phyloP scores from a whole-genome alignment of 2,888 invertebrate genomes.

The Piscicola geometra region DNA sequence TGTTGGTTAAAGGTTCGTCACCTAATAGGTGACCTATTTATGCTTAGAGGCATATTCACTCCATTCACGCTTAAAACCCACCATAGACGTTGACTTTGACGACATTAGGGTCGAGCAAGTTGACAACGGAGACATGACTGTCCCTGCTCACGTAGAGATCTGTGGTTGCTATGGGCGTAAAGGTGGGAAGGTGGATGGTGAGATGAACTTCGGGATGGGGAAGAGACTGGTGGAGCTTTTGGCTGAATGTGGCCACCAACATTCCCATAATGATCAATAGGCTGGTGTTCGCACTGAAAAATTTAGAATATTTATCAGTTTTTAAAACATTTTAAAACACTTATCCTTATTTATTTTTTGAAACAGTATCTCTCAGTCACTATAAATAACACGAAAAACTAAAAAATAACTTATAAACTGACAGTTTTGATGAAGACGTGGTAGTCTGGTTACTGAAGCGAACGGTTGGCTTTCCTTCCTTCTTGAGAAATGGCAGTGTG shows the following conservation, averaged over 20 bases:
- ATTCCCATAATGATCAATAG: slow-evolving; percentile 36
- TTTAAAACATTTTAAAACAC: too few species aligned
- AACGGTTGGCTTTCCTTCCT: slow-evolving; percentile 29
- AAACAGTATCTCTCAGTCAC: background rate
- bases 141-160: slow-evolving; percentile 39
- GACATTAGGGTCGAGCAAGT: slow-evolving; percentile 23
- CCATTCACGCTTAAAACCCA: slow-evolving; percentile 1
- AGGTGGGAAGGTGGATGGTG: slow-evolving; percentile 40
- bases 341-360: too few species aligned
- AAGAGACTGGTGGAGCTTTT: background rate
- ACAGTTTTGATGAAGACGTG: slow-evolving; percentile 19
- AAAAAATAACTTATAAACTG: background rate
- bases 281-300: slow-evolving; percentile 40
- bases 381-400: background rate
- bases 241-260: slow-evolving; percentile 38
- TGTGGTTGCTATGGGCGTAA: slow-evolving; percentile 40
- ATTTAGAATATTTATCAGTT: too few species aligned
- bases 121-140: slow-evolving; percentile 36
- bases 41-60: background rate
- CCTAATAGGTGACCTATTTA: background rate
- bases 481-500: slow-evolving; percentile 27
- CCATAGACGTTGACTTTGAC: slow-evolving; percentile 40
- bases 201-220: slow-evolving; percentile 38
- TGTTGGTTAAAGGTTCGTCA: background rate
- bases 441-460: slow-evolving; percentile 34